A percentile compares a stretch with the other conserved stretches of the same genome.
These are phyloP conservation scores for Galagoides demidoff DNA, from an alignment of 2,797 vertebrate genomes.

Conservation along the genomic window DNA sequence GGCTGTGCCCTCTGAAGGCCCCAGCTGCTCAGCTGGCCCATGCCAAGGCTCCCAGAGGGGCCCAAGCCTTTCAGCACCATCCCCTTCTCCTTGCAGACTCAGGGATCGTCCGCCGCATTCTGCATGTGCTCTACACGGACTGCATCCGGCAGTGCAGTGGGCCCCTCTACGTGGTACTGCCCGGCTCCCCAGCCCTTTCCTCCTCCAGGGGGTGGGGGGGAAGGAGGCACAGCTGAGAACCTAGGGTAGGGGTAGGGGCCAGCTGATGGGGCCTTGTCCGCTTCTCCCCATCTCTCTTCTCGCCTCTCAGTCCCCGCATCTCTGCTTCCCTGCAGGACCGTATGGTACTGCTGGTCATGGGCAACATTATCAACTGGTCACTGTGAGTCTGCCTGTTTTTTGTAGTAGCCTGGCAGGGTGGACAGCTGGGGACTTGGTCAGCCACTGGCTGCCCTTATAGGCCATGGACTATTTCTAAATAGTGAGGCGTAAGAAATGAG, in stretches of 20 bases:
- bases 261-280: background rate
- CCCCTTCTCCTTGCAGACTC: slow-evolving; percentile 88
- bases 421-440: background rate
- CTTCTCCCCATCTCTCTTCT: slow-evolving; percentile 38
- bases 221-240: background rate
- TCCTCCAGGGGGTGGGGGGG: background rate
- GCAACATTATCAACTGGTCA: slow-evolving; percentile 99
- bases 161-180: slow-evolving; percentile 96
- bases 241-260: background rate
- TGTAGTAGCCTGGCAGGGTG: background rate
- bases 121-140: slow-evolving; percentile 95
- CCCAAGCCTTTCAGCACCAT: background rate
- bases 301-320: slow-evolving; percentile 33
- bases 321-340: slow-evolving; percentile 91
- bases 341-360: slow-evolving; percentile 98
- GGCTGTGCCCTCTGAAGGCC: background rate
- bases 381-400: slow-evolving; percentile 90
- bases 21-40: accelerated
- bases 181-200: too few species aligned
- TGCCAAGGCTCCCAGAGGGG: too few species aligned
- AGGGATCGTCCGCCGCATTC: slow-evolving; percentile 92
- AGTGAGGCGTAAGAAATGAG: background rate
- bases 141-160: slow-evolving; percentile 96
- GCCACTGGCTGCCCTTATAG: background rate
- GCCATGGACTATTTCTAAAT: background rate